Evolutionary conservation across 1,140 invertebrate species (phyloP).

Genomic region (Plutomurus gul): DNA sequence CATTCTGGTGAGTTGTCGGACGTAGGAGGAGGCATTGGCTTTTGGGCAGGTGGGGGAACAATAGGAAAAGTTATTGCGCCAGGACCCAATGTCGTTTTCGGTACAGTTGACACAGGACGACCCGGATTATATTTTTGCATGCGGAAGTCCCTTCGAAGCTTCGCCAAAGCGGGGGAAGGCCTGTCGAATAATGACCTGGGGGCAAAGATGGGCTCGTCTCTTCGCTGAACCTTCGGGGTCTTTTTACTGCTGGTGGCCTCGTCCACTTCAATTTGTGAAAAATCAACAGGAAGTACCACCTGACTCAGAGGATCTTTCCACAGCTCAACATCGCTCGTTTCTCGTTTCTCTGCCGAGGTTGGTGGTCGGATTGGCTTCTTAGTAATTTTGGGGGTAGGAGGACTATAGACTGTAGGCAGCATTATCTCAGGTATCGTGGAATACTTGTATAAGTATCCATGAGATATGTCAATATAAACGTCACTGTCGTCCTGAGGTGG

Average conservation of each 20-base stretch:
- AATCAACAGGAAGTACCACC: background rate
- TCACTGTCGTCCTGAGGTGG: slow-evolving; percentile 89
- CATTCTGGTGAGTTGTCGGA: slow-evolving; percentile 76
- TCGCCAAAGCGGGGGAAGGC: slow-evolving; percentile 75
- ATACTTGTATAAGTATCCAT: slow-evolving; percentile 83
- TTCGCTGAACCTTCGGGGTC: slow-evolving; percentile 64
- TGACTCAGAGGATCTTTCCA: background rate
- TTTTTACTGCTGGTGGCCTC: slow-evolving; percentile 4
- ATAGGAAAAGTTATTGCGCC: slow-evolving; percentile 63
- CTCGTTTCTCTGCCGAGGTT: background rate
- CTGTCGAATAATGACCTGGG: slow-evolving; percentile 86
- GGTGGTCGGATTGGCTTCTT: background rate
- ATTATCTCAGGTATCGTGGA: slow-evolving; percentile 79
- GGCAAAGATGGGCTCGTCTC: slow-evolving; percentile 76
- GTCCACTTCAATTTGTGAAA: background rate
- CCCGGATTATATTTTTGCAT: slow-evolving; percentile 70
- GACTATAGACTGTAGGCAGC: slow-evolving; percentile 78
- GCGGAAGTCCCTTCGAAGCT: slow-evolving; percentile 76
- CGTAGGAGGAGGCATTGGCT: slow-evolving; percentile 60
- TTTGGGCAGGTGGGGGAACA: slow-evolving; percentile 61
- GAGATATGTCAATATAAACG: slow-evolving; percentile 83
- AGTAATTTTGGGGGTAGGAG: background rate
- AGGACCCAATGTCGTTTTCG: slow-evolving; percentile 45
- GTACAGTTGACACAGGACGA: slow-evolving; percentile 59
- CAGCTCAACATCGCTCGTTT: background rate